Evolutionary conservation across 2,797 vertebrate species (phyloP).

Genomic region (Lateolabrax maculatus): DNA sequence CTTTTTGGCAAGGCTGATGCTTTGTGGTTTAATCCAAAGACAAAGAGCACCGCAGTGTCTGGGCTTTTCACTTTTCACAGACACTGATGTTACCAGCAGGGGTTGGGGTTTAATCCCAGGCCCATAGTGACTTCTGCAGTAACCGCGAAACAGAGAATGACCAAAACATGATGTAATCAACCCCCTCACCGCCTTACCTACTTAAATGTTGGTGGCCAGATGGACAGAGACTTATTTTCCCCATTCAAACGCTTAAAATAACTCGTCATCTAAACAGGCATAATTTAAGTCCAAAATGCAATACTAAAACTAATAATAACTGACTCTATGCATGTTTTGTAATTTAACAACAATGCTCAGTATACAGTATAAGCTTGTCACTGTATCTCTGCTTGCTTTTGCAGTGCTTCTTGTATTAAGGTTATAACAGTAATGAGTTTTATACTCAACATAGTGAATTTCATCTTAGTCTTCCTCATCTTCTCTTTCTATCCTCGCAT

Average conservation of each 20-base stretch:
- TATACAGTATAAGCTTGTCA: constrained; percentile 20
- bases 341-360: constrained; percentile 3
- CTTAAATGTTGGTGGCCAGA: constrained; percentile 53
- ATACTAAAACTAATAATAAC: constrained; percentile 15
- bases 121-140: constrained; percentile 74
- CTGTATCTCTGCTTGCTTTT: constrained; percentile 30
- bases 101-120: constrained; percentile 77
- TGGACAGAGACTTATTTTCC: constrained; percentile 17
- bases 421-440: constrained; percentile 4
- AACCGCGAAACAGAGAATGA: constrained; percentile 66
- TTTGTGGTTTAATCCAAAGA: constrained; percentile 82
- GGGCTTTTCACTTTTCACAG: constrained; percentile 75
- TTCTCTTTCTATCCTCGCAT: constrained; percentile 5
- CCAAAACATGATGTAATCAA: constrained; percentile 66
- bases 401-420: constrained; percentile 13
- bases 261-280: constrained; percentile 20
- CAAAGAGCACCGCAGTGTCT: constrained; percentile 78
- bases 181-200: constrained; percentile 48
- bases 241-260: constrained; percentile 14
- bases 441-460: constrained; percentile 20
- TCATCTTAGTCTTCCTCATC: not conserved
- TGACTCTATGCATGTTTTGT: constrained; percentile 51
- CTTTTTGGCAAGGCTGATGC: constrained; percentile 46
- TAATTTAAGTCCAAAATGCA: constrained; percentile 23
- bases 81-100: constrained; percentile 74